phyloP scores from a whole-genome alignment of 2,888 invertebrate genomes.

The Byasa hedistus region DNA sequence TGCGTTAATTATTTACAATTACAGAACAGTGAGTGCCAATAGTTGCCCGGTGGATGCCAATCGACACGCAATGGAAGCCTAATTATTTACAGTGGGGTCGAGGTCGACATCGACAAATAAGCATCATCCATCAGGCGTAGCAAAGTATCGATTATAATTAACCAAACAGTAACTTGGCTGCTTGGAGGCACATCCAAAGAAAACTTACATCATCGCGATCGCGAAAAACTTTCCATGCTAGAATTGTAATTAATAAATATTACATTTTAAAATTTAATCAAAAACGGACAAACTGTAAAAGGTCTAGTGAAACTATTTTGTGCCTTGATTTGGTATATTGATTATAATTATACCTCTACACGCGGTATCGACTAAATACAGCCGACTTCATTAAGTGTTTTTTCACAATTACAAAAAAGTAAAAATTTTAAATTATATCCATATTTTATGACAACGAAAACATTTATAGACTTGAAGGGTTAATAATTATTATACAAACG shows the following conservation, averaged over 20 bases:
- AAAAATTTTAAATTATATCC: no score
- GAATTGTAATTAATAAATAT: background rate
- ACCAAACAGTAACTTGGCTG: background rate
- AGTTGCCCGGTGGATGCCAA: background rate
- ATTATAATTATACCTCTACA: no score
- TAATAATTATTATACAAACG: no score
- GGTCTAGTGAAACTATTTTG: no score
- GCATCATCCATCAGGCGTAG: background rate
- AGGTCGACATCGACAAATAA: background rate
- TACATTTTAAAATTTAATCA: background rate
- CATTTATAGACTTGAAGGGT: no score
- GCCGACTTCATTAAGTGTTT: no score
- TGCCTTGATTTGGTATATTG: no score
- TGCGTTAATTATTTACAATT: conserved; percentile 4
- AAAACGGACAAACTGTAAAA: no score
- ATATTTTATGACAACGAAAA: no score
- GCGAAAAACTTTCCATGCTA: no score
- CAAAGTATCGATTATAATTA: background rate
- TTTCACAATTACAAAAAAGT: no score
- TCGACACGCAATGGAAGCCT: conserved; percentile 14
- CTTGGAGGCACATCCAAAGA: background rate
- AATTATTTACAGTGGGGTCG: conserved; percentile 1
- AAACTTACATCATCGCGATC: background rate
- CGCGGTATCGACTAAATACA: no score
- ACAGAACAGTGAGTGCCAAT: background rate